phyloP scores from a whole-genome alignment of 2,797 vertebrate genomes.

The Callimico goeldii region DNA sequence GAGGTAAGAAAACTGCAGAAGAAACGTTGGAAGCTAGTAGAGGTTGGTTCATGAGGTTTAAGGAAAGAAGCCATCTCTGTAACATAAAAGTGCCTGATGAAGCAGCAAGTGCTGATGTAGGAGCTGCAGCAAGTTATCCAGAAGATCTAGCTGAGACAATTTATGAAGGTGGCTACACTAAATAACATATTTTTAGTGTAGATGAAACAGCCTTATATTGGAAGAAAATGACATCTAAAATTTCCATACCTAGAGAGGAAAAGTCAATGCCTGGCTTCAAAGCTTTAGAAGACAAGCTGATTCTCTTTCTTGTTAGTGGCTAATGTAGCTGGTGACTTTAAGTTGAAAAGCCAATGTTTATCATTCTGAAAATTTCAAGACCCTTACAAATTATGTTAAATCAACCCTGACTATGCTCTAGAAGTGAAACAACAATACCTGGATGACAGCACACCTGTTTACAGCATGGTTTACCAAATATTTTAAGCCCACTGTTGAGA shows the following conservation, averaged over 20 bases:
- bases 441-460: not conserved
- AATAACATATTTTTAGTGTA: not conserved
- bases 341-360: not conserved
- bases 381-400: not conserved
- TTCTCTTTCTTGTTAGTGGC: not conserved
- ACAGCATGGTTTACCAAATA: not conserved
- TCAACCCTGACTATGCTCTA: not conserved
- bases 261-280: not conserved
- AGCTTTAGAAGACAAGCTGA: not conserved
- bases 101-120: not conserved
- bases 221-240: not conserved
- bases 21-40: not conserved
- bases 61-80: not conserved
- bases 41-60: not conserved
- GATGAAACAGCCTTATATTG: not conserved
- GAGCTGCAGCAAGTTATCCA: not conserved
- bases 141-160: not conserved
- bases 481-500: not conserved
- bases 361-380: not conserved
- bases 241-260: not conserved
- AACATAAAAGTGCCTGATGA: not conserved
- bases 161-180: not conserved
- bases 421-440: not conserved
- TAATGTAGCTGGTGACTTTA: not conserved
- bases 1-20: not conserved